Conservation (phyloP, 2,797 vertebrate species). For the Gambusia yucatana region DNA sequence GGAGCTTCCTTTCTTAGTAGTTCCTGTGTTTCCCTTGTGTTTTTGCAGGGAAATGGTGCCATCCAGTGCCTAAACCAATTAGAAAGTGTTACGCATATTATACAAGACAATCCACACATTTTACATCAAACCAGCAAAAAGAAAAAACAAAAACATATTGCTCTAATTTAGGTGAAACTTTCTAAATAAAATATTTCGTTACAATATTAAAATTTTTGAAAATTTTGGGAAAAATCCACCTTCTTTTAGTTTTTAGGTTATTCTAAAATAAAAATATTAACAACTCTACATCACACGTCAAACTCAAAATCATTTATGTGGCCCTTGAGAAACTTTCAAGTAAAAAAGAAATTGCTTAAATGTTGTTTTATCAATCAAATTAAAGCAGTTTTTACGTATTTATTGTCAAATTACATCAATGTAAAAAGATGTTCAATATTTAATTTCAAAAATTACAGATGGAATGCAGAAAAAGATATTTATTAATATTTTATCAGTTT, state of each 20-base stretch:
- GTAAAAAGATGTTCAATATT: too few species aligned
- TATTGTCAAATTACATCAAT: too few species aligned
- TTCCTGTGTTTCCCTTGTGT: constrained; percentile 32
- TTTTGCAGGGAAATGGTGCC: constrained; percentile 59
- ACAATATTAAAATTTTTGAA: constrained; percentile 33
- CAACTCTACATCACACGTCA: too few species aligned
- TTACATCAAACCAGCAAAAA: constrained; percentile 32
- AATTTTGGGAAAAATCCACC: constrained; percentile 45
- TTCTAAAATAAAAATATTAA: neutral
- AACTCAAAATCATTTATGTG: too few species aligned
- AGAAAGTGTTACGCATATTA: constrained; percentile 19
- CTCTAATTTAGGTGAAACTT: neutral
- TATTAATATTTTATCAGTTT: too few species aligned
- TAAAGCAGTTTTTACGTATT: too few species aligned
- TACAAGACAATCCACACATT: constrained; percentile 26
- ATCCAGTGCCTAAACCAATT: constrained; percentile 58
- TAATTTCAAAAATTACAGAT: too few species aligned
- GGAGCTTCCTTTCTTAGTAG: constrained; percentile 44
- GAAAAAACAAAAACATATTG: neutral
- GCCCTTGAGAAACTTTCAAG: too few species aligned
- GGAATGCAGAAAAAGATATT: too few species aligned
- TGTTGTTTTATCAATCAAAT: too few species aligned
- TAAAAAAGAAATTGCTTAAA: too few species aligned
- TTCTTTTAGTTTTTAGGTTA: neutral
- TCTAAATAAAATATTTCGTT: constrained; percentile 29